phyloP scores from a whole-genome alignment of 2,888 invertebrate species.

The Odontomyia ornata region DNA sequence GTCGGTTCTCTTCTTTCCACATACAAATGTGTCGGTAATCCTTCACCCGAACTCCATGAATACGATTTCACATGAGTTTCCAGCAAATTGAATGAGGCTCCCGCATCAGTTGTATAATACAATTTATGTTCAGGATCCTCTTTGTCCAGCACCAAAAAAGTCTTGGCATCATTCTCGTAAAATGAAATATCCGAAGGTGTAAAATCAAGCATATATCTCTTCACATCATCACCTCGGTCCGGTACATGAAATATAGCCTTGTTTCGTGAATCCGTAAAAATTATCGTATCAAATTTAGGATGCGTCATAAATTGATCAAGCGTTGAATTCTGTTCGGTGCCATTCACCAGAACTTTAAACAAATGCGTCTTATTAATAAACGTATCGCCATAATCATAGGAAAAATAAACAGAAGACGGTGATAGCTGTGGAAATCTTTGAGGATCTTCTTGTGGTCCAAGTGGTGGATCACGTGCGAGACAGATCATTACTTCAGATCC shows the following conservation, averaged over 20 bases:
- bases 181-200: constrained; percentile 81
- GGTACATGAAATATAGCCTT: constrained; percentile 79
- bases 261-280: constrained; percentile 83
- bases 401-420: constrained; percentile 76
- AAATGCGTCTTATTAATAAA: constrained; percentile 78
- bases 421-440: constrained; percentile 72
- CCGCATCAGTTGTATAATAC: constrained; percentile 80
- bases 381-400: constrained; percentile 85
- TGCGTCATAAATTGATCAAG: constrained; percentile 88
- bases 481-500: constrained; percentile 88
- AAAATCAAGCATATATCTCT: constrained; percentile 72
- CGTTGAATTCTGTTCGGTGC: constrained; percentile 70
- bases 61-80: constrained; percentile 81
- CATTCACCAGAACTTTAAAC: constrained; percentile 69
- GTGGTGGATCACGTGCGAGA: constrained; percentile 77
- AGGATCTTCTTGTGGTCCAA: constrained; percentile 58
- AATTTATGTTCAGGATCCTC: constrained; percentile 72
- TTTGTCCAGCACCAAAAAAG: constrained; percentile 80
- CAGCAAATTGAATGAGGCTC: constrained; percentile 74
- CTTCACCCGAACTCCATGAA: constrained; percentile 73
- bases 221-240: constrained; percentile 77
- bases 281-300: constrained; percentile 80
- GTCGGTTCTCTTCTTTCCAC: constrained; percentile 75
- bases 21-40: constrained; percentile 68
- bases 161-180: constrained; percentile 74